phyloP scores from a whole-genome alignment of 2,797 vertebrate genomes.

The Sylvilagus floridanus region DNA sequence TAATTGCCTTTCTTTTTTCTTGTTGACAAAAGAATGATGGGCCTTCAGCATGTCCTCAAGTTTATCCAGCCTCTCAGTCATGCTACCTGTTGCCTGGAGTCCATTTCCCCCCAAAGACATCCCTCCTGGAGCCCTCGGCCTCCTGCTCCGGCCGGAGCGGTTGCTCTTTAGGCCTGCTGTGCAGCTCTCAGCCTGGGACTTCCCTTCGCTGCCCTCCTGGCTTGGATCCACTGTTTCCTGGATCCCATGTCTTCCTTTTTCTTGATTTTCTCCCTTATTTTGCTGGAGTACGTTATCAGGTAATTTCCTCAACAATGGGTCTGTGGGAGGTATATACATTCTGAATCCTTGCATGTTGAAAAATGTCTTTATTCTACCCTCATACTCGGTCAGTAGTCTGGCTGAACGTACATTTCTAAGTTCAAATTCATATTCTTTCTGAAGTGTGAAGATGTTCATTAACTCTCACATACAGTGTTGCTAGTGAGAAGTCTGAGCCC shows the following conservation, averaged over 20 bases:
- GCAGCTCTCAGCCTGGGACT: conserved; percentile 65
- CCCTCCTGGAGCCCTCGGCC: conserved; percentile 38
- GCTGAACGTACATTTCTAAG: conserved; percentile 55
- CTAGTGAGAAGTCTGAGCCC: background rate
- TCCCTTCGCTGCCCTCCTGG: conserved; percentile 59
- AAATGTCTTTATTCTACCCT: conserved; percentile 67
- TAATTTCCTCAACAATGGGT: conserved; percentile 65
- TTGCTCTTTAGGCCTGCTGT: conserved; percentile 62
- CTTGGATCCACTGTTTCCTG: conserved; percentile 68
- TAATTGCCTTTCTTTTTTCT: conserved; percentile 77
- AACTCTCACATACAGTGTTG: conserved; percentile 4
- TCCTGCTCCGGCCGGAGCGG: conserved; percentile 48
- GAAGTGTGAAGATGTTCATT: conserved; percentile 17
- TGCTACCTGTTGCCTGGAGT: conserved; percentile 63
- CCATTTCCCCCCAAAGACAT: conserved; percentile 44
- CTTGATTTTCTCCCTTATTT: conserved; percentile 70
- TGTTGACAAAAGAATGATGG: conserved; percentile 72
- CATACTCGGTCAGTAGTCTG: conserved; percentile 43
- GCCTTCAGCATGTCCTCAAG: conserved; percentile 60
- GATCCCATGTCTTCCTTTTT: conserved; percentile 71
- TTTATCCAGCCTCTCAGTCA: conserved; percentile 69
- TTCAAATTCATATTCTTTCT: conserved; percentile 54
- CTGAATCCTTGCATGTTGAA: conserved; percentile 56
- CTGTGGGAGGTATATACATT: conserved; percentile 30
- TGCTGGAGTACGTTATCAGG: conserved; percentile 64